A percentile compares a stretch with the other conserved stretches of the same genome.
These are phyloP conservation scores for Melitaea athalia DNA, from an alignment of 2,888 invertebrate genomes.

Conservation along the genomic window DNA sequence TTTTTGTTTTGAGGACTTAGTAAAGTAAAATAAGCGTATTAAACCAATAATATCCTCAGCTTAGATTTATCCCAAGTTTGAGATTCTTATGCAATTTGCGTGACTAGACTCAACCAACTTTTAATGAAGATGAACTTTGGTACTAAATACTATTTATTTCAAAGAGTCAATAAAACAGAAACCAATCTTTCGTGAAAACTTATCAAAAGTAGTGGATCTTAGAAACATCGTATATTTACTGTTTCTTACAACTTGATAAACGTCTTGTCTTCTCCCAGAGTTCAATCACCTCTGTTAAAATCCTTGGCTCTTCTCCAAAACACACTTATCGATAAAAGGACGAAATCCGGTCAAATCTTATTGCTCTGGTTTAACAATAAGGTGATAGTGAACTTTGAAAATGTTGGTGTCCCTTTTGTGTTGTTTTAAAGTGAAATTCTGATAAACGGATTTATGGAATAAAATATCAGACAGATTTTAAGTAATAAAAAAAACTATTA, in stretches of 20 bases:
- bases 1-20: too few species aligned
- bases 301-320: neutral
- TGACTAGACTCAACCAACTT: too few species aligned
- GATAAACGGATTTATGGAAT: too few species aligned
- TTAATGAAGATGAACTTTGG: too few species aligned
- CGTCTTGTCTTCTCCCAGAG: neutral
- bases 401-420: neutral
- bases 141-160: too few species aligned
- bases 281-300: constrained; percentile 6
- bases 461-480: too few species aligned
- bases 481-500: too few species aligned
- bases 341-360: neutral
- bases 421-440: too few species aligned
- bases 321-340: constrained; percentile 4
- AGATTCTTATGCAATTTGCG: too few species aligned
- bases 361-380: neutral
- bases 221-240: constrained; percentile 5
- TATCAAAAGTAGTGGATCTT: constrained; percentile 2
- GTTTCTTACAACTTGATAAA: neutral
- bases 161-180: neutral
- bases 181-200: neutral
- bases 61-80: too few species aligned
- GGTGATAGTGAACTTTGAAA: neutral
- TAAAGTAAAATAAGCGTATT: too few species aligned
- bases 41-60: too few species aligned